A percentile compares a stretch with the other conserved stretches of the same genome.
Evolutionary conservation across 2,797 vertebrate genomes (phyloP).

Genomic region (Amniataba percoides): DNA sequence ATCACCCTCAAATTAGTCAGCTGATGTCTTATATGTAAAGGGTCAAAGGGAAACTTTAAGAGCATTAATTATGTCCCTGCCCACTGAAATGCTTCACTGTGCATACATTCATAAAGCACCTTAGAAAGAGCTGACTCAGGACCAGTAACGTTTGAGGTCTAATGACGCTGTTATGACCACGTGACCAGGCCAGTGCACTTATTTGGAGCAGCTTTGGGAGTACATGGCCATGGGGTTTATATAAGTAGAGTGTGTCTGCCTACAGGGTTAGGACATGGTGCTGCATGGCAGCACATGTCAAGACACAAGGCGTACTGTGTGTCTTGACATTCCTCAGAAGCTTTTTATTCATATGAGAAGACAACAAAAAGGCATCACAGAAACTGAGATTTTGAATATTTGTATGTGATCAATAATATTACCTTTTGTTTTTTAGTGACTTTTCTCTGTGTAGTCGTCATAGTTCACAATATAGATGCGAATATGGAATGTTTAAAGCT

Average conservation of each 20-base stretch:
- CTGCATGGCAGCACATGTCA: conserved; percentile 8
- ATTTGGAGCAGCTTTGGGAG: conserved; percentile 39
- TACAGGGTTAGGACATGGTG: conserved; percentile 15
- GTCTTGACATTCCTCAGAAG: neutral
- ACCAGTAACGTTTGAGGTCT: conserved; percentile 17
- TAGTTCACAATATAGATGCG: neutral
- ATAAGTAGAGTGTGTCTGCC: conserved; percentile 22
- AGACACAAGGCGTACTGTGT: neutral
- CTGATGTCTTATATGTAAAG: conserved; percentile 44
- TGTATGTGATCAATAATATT: neutral
- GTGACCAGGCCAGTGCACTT: conserved; percentile 31
- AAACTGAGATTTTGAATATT: neutral
- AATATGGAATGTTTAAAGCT: conserved; percentile 4
- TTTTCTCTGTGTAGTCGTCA: neutral
- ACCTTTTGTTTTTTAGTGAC: neutral
- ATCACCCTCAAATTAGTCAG: conserved; percentile 41
- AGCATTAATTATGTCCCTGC: conserved; percentile 59
- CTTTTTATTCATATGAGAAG: neutral
- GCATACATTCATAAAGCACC: conserved; percentile 51
- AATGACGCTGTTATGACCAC: conserved; percentile 34
- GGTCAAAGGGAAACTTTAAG: conserved; percentile 50
- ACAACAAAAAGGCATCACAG: neutral
- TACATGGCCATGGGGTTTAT: conserved; percentile 23
- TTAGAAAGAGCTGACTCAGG: conserved; percentile 54
- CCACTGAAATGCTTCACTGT: conserved; percentile 17